Base-by-base conservation (phyloP, 1,140 invertebrate species). In the Caenorhabditis remanei region DNA sequence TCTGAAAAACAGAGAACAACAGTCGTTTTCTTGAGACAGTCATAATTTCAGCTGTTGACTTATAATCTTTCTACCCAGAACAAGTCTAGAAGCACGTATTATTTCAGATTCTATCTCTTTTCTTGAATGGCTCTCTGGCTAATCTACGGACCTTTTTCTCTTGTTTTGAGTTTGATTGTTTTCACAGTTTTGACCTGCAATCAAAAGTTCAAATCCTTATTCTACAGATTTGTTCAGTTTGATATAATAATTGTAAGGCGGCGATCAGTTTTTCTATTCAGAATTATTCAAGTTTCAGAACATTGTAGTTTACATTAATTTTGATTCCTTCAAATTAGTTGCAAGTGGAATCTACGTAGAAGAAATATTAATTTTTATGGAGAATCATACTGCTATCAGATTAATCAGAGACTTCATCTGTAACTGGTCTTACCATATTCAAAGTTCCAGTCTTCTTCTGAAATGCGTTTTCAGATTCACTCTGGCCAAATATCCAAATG, bases 121-220 rank as follows among this genome's bases (percentile, higher is more conserved):
- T n/a, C 5, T 58, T 4, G 8, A 58, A 58, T 58, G 56, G 21
- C 4, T 58, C 4, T 19, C 4, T 58, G 56, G 56, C 4, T 58
- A 58, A n/a, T 58, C n/a, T 58, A 58, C 21, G 56, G 56, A n/a
- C 56, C 56, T 58, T 58, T 58, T 58, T 58, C 56, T n/a, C 19
- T 58, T 16, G 8, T 58, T 21, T 21, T 58, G 56, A 58, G 56
- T 58, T 5, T 58, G 1, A 58, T 58, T 58, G 14, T 58, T 2
- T 58, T 58, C n/a, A 21, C n/a, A 21, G 8, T 58, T 21, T 5
- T 58, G 19, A 58, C 19, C 19, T n/a, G 8, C n/a, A 21, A 21
- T 21, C 56, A 58, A n/a, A 58, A 58, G 1, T 58, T 58, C 19
- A 58, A 58, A n/a, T 58, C 56, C 16, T 21, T 58, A n/a, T 58